Percentiles rank a stretch among this genome's conserved stretches.
Conservation (phyloP, 2,113 vertebrate genomes). For the Sporophila hypoxantha region DNA sequence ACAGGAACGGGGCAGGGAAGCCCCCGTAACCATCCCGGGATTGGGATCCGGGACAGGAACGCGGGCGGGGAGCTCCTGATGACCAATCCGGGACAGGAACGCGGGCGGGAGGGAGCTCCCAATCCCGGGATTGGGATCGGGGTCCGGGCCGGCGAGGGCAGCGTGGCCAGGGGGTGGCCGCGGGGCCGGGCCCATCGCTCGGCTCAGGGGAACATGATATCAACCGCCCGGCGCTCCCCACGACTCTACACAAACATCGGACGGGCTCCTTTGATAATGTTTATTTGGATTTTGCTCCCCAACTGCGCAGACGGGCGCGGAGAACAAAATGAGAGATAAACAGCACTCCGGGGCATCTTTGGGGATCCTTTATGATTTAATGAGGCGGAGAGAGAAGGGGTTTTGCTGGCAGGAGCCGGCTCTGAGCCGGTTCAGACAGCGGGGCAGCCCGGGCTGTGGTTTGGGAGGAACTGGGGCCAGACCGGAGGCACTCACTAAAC, state of each 20-base stretch:
- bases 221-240: slow-evolving; percentile 47
- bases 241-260: slow-evolving; percentile 60
- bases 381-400: not conserved
- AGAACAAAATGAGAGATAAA: slow-evolving; percentile 13
- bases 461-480: not conserved
- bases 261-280: slow-evolving; percentile 39
- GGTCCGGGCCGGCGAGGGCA: not conserved
- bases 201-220: slow-evolving; percentile 69
- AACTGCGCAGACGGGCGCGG: not conserved
- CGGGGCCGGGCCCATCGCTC: slow-evolving; percentile 57
- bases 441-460: not conserved
- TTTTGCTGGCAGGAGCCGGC: not conserved
- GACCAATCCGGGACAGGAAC: too few relatives aligned
- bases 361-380: not conserved
- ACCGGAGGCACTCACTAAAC: not conserved
- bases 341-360: not conserved
- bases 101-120: too few relatives aligned
- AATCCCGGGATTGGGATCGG: too few relatives aligned
- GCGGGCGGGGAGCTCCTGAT: too few relatives aligned
- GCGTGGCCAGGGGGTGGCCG: slow-evolving; percentile 51
- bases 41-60: too few relatives aligned
- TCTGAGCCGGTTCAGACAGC: not conserved
- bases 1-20: too few relatives aligned
- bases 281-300: slow-evolving; percentile 29
- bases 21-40: too few relatives aligned